A percentile compares a stretch with the other conserved stretches of the same genome.
Conservation (phyloP, 2,113 vertebrate species). For the Megaceryle maxima region DNA sequence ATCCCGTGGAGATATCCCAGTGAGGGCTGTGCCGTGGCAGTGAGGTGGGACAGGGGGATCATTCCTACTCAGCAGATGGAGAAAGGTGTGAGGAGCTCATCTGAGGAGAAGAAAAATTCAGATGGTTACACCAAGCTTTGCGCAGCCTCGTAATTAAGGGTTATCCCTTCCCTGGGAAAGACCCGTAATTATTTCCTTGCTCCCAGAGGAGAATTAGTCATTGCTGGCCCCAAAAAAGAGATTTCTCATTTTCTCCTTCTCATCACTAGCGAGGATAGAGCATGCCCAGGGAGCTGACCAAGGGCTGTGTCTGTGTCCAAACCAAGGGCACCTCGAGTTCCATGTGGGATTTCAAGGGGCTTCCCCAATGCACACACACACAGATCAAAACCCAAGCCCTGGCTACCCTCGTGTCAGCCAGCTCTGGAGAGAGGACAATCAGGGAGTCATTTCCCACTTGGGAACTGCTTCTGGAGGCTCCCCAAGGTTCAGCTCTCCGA, state of each 20-base stretch:
- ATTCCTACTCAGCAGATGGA: rapidly evolving
- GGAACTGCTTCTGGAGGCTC: background rate
- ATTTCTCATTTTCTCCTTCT: background rate
- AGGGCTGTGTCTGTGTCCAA: background rate
- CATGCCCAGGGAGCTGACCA: background rate
- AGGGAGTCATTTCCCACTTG: background rate
- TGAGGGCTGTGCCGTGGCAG: rapidly evolving
- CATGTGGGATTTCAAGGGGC: background rate
- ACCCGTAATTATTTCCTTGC: background rate
- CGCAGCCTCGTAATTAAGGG: background rate
- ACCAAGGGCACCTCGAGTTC: background rate
- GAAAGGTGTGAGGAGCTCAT: background rate
- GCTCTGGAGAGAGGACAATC: background rate
- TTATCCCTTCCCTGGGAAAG: background rate
- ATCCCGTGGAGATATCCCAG: background rate
- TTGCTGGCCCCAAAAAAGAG: background rate
- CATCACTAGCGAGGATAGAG: rapidly evolving
- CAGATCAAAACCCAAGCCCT: background rate
- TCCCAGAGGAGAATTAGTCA: background rate
- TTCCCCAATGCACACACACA: rapidly evolving
- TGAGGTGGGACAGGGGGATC: background rate
- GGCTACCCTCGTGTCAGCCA: background rate
- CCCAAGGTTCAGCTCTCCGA: background rate
- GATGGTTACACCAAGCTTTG: background rate
- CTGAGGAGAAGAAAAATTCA: background rate